phyloP scores from a whole-genome alignment of 2,888 invertebrate species.

The Gisinianus flammeolus region DNA sequence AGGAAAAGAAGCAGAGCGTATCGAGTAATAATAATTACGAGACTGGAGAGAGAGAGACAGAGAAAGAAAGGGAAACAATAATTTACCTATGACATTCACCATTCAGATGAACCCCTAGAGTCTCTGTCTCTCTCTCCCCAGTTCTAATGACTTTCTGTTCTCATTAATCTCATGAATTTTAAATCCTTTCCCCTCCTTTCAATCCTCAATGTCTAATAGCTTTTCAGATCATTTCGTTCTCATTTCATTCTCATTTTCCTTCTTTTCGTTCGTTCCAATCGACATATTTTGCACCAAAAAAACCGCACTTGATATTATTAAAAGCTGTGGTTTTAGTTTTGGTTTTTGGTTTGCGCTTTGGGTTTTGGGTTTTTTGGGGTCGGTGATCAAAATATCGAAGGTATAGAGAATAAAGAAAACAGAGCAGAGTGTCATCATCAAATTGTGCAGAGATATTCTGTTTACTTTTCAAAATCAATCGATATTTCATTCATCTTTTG shows the following conservation, averaged over 20 bases:
- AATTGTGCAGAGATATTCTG: too few species aligned
- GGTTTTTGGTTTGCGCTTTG: too few species aligned
- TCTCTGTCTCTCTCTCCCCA: constrained; percentile 20
- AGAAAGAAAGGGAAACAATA: constrained; percentile 23
- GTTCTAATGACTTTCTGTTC: constrained; percentile 46
- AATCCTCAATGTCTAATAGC: neutral
- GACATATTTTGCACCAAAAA: too few species aligned
- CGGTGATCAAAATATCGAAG: too few species aligned
- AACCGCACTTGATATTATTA: too few species aligned
- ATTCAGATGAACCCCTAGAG: neutral
- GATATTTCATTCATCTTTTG: too few species aligned
- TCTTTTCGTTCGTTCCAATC: too few species aligned
- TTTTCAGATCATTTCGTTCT: neutral
- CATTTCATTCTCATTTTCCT: neutral
- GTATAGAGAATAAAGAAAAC: too few species aligned
- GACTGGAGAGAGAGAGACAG: constrained; percentile 19
- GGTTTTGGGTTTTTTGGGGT: too few species aligned
- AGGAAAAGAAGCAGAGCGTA: constrained; percentile 31
- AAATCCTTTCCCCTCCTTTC: constrained; percentile 28
- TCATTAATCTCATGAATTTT: constrained; percentile 47
- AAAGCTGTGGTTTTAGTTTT: too few species aligned
- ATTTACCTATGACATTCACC: constrained; percentile 27
- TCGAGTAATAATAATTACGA: constrained; percentile 41
- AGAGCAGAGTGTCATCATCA: too few species aligned
- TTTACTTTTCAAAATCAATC: too few species aligned